Evolutionary conservation across 2,113 vertebrate genomes (phyloP), one percentile per base, ranked within the genome.

Genomic region (Prinia subflava): DNA sequence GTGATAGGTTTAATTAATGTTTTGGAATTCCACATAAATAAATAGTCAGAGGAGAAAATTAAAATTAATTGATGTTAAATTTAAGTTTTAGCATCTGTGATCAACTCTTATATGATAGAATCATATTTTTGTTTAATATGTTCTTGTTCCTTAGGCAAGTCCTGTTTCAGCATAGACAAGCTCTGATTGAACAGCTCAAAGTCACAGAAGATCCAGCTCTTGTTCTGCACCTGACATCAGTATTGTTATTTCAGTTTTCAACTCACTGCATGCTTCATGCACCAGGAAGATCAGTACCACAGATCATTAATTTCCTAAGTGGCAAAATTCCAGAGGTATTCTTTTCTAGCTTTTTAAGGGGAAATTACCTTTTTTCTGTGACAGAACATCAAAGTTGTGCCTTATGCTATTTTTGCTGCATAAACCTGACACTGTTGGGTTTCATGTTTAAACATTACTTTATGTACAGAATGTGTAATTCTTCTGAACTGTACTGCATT

Each of bases 221-320:
- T 68, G 97, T 98, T 80, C 98, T 99, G 57, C 99, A 99, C 91
- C 98, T 99, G 92, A 98, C 98, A 39, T 98, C 99, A 20, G 98
- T 99, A 35, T 97, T 99, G 94, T 96, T 99, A 62, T 99, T 99
- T 94, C 99, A 99, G 94, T 98, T 98, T 90, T 96, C 96, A 85
- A 99, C 98, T 39, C 98, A 99, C 90, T 98, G 98, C 92, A 99
- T 99, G 98, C 98, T 99, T 84, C 99, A 99, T 83, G 98, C 99
- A 21, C 99, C 99, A 7, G 99, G 99, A 60, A 98, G 99, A 98
- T 99, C 99, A 65, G 99, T 99, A 59, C 99, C 99, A 35, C 99
- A 99, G 90, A 98, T 99, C 95, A 98, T 99, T 85, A 94, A 97
- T 94, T 98, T 98, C 62, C 98, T 99, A 63, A 97, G 94, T 5